Evolutionary conservation across 1,140 invertebrate species (phyloP), one percentile per base, ranked within the genome.

Genomic region (Hormaphis cornu): DNA sequence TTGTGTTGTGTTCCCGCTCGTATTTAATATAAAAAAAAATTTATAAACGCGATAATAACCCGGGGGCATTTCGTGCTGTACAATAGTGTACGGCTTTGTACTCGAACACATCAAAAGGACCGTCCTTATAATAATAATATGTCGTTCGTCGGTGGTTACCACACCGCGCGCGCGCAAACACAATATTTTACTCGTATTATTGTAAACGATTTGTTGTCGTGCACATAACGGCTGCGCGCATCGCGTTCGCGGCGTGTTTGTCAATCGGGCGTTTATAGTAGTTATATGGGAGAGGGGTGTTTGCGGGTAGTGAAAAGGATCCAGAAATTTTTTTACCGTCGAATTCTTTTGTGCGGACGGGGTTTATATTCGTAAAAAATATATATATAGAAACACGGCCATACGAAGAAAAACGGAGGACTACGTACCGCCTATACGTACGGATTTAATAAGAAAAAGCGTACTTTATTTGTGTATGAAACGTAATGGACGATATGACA

Each of bases 21-120:
- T n/a, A n/a, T n/a, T n/a, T n/a, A n/a, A n/a, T n/a, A n/a, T n/a
- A n/a, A n/a, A n/a, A n/a, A n/a, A n/a, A n/a, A n/a, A n/a, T n/a
- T n/a, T n/a, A n/a, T n/a, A n/a, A n/a, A n/a, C n/a, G n/a, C n/a
- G n/a, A n/a, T n/a, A n/a, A n/a, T n/a, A n/a, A n/a, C n/a, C n/a
- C n/a, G n/a, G n/a, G n/a, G n/a, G n/a, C n/a, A n/a, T n/a, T n/a
- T n/a, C n/a, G n/a, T n/a, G n/a, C n/a, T n/a, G n/a, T n/a, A n/a
- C n/a, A n/a, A n/a, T n/a, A n/a, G n/a, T n/a, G n/a, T n/a, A n/a
- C n/a, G n/a, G n/a, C n/a, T n/a, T 26, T 20, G 5, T 37, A 56
- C 53, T 16, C 30, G 30, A n/a, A 22, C 16, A 56, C 53, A 56
- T 56, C 53, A 56, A 56, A 56, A 56, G 33, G 9, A 20, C 53